Evolutionary conservation across 2,113 vertebrate genomes (phyloP).

Genomic region (Amblyornis subalaris): DNA sequence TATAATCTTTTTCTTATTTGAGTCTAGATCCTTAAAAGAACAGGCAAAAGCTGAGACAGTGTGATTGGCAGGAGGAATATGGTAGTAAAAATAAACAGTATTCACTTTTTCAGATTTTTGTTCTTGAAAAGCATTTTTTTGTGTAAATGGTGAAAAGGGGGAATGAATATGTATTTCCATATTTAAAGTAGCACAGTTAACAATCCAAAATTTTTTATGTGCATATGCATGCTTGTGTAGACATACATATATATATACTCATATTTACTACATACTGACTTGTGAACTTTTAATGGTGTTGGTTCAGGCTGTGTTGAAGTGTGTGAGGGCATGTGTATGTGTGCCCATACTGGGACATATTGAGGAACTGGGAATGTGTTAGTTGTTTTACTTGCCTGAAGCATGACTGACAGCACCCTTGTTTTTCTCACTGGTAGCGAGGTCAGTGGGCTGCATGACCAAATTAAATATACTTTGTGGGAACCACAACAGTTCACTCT

Average conservation of each 20-base stretch:
- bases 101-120: conserved; percentile 27
- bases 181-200: neutral
- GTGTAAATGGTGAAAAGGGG: neutral
- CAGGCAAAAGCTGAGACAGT: neutral
- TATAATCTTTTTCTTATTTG: conserved; percentile 7
- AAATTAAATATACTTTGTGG: conserved; percentile 50
- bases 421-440: conserved; percentile 47
- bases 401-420: conserved; percentile 48
- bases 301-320: neutral
- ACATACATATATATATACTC: neutral
- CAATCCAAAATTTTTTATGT: neutral
- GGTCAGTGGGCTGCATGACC: conserved; percentile 43
- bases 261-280: neutral
- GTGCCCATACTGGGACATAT: conserved; percentile 9
- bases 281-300: neutral
- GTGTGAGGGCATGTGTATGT: neutral
- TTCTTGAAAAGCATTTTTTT: conserved; percentile 2
- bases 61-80: conserved; percentile 17
- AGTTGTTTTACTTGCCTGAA: conserved; percentile 50
- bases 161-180: conserved; percentile 9
- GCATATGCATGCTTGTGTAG: neutral
- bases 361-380: conserved; percentile 32
- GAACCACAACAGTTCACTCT: conserved; percentile 9
- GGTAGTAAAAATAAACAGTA: conserved; percentile 10
- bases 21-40: conserved; percentile 11